These are phyloP conservation scores for Diadumene lineata DNA, from an alignment of 92 coral and sea anemone species.

Conservation along the genomic window DNA sequence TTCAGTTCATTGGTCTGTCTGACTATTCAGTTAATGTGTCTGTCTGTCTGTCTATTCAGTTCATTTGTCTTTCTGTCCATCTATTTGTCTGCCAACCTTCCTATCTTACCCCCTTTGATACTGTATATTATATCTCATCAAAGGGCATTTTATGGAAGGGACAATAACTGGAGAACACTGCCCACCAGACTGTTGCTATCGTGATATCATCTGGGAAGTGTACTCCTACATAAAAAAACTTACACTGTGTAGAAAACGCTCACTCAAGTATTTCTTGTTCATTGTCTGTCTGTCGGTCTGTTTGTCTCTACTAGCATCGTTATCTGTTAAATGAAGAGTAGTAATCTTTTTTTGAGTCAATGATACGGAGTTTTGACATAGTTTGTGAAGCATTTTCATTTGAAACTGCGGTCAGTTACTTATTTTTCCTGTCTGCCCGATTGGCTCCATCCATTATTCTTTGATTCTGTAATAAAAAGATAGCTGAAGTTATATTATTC, in stretches of 20 bases:
- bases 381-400: no score
- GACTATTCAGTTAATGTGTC: not conserved
- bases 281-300: constrained; percentile 1
- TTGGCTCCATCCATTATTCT: no score
- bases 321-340: no score
- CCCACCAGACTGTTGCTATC: constrained; percentile 16
- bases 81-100: not conserved
- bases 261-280: not conserved
- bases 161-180: constrained; percentile 24
- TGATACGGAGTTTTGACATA: no score
- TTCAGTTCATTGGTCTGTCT: not conserved
- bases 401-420: no score
- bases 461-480: no score
- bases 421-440: no score
- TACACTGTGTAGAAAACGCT: no score
- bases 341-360: no score
- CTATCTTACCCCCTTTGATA: constrained; percentile 27
- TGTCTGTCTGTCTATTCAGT: not conserved
- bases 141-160: constrained; percentile 21
- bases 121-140: not conserved
- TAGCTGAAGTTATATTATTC: not conserved
- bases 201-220: constrained; percentile 8
- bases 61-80: not conserved
- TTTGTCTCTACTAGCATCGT: no score
- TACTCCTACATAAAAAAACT: constrained; percentile 2